Conservation (phyloP, 2,113 vertebrate genomes). For the Pluvianellus socialis region DNA sequence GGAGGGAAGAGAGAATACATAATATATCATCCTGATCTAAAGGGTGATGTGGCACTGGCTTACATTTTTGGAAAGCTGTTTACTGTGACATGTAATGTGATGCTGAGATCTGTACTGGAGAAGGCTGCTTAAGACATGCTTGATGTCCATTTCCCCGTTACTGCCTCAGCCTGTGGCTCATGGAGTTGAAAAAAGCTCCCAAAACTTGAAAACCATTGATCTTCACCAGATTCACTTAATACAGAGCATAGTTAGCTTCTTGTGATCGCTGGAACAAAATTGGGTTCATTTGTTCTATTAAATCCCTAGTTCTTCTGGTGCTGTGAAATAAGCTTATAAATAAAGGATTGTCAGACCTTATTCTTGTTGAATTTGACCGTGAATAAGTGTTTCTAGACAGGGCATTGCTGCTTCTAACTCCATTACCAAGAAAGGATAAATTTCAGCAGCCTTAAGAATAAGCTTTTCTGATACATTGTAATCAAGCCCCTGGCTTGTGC, state of each 20-base stretch:
- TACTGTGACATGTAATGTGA: fast-evolving
- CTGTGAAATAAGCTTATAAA: neutral
- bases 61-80: neutral
- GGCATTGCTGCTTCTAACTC: neutral
- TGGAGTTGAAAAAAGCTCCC: neutral
- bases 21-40: neutral
- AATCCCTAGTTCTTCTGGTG: neutral
- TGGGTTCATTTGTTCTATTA: neutral
- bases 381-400: neutral
- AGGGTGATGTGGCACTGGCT: neutral
- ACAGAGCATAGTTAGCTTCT: neutral
- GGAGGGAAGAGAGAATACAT: neutral
- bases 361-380: neutral
- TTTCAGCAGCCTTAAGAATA: neutral
- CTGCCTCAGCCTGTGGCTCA: neutral
- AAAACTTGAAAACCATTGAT: neutral
- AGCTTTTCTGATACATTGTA: neutral
- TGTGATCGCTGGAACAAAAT: neutral
- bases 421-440: neutral
- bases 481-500: neutral
- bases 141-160: neutral
- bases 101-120: neutral
- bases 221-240: neutral
- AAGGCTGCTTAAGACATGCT: neutral
- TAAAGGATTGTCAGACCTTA: neutral